Base-by-base conservation (phyloP, 2,113 vertebrate genomes). In the Onychostoma macrolepis region DNA sequence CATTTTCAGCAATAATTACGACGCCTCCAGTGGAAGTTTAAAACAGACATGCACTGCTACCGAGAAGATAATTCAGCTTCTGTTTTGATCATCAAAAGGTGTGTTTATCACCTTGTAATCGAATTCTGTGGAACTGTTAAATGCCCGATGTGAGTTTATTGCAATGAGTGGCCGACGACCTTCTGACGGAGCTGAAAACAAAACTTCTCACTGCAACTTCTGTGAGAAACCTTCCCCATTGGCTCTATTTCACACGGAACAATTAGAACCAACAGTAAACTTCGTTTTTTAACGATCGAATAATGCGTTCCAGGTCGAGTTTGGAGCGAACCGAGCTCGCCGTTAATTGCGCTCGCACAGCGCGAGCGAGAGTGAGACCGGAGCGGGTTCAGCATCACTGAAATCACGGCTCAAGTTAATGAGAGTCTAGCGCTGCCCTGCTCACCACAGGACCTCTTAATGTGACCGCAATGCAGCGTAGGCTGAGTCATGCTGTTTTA, bases 401-500 rank as follows among this genome's bases (percentile, higher is more conserved):
- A 90, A 88, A 85, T 89, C 83, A 79, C 91, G 84, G 80, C 89
- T 67, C 83, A 86, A 88, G 67, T 91, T 91, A 91, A 94, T 91
- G 91, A 91, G 92, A 89, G 90, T 91, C 88, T 79, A 77, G 88
- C 87, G 53, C 72, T 61, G 83, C 80, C 78, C 12, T 78, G 88
- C 86, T 92, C 72, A 90, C 91, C 92, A 76, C 92, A 92, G 91
- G 85, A 87, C 91, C 84, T 86, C 90, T 92, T 76, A 87, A 91
- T 83, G 87, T 85, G 89, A 93, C 92, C 93, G 90, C 93, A 92
- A 53, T 76, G 90, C 76, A 90, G 92, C 92, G 87, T 88, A 8
- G 81, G 81, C 81, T 24, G 89, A 78, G 88, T 38, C 93, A 91
- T 88, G 90, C 92, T 92, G 93, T 86, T 93, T 90, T 86, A 92